Evolutionary conservation across 2,113 vertebrate species (phyloP).

Genomic region (Columbina picui): DNA sequence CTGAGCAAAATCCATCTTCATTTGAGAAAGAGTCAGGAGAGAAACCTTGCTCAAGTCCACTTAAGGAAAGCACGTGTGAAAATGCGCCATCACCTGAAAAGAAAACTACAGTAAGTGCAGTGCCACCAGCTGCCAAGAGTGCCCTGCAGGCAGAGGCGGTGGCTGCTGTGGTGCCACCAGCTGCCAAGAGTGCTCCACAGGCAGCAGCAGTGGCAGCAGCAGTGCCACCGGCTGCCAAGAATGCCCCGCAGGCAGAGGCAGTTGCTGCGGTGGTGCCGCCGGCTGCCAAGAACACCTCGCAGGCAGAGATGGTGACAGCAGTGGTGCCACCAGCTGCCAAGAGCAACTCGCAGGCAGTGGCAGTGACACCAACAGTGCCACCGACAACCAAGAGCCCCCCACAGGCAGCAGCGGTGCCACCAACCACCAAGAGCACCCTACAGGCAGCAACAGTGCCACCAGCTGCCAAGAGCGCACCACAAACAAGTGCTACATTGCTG

Average conservation of each 20-base stretch:
- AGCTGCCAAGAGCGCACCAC: neutral
- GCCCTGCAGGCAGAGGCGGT: accelerated
- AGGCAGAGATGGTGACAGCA: accelerated
- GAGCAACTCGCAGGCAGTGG: neutral
- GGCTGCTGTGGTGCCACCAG: no score
- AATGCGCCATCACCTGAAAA: conserved; percentile 58
- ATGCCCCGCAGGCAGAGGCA: accelerated
- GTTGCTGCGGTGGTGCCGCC: accelerated
- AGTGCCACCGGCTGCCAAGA: accelerated
- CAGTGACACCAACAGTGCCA: neutral
- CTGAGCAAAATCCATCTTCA: conserved; percentile 49
- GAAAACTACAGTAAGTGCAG: conserved; percentile 25
- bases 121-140: neutral
- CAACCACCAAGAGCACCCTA: neutral
- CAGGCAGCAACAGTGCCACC: neutral
- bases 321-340: accelerated
- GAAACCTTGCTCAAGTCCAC: conserved; percentile 51
- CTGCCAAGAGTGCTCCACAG: neutral
- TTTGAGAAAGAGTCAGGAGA: conserved; percentile 57
- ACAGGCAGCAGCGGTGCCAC: neutral
- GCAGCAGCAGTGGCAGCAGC: neutral
- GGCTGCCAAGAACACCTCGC: neutral
- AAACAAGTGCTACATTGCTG: neutral
- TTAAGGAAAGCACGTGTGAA: conserved; percentile 59
- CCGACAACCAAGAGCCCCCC: neutral